These are phyloP conservation scores for Antennarius maculatus DNA, from an alignment of 2,797 vertebrate species.

Conservation along the genomic window DNA sequence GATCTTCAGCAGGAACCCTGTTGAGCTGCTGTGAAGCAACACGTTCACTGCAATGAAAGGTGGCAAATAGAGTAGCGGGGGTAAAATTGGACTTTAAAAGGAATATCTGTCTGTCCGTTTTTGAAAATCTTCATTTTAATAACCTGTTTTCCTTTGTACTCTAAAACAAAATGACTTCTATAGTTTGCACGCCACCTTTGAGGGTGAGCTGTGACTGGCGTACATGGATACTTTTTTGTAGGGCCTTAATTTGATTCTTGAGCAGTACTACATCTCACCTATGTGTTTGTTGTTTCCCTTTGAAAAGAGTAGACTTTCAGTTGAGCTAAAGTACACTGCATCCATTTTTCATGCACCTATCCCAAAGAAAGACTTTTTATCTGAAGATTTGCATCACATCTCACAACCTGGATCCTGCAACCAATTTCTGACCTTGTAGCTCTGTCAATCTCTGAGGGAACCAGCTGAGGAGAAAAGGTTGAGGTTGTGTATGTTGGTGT, in stretches of 20 bases:
- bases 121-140: constrained; percentile 76
- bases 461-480: constrained; percentile 8
- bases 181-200: constrained; percentile 65
- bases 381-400: constrained; percentile 21
- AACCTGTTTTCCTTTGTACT: constrained; percentile 78
- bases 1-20: constrained; percentile 69
- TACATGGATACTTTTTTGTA: constrained; percentile 60
- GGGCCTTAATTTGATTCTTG: constrained; percentile 73
- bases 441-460: constrained; percentile 35
- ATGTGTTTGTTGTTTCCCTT: constrained; percentile 55
- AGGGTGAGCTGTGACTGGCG: constrained; percentile 72
- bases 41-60: constrained; percentile 69
- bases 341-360: constrained; percentile 71
- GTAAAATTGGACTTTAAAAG: constrained; percentile 79
- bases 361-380: constrained; percentile 51
- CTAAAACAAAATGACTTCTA: constrained; percentile 75
- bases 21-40: constrained; percentile 73
- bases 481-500: constrained; percentile 16
- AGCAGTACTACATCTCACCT: constrained; percentile 52
- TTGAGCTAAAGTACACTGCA: constrained; percentile 69
- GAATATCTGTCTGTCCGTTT: constrained; percentile 68
- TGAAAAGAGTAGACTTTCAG: constrained; percentile 62
- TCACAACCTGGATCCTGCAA: constrained; percentile 25
- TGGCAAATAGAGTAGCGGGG: constrained; percentile 77
- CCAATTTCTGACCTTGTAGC: constrained; percentile 59